Percentiles rank a stretch among this genome's conserved stretches.
Conservation (phyloP, 2,888 invertebrate species). For the Acronicta alni region DNA sequence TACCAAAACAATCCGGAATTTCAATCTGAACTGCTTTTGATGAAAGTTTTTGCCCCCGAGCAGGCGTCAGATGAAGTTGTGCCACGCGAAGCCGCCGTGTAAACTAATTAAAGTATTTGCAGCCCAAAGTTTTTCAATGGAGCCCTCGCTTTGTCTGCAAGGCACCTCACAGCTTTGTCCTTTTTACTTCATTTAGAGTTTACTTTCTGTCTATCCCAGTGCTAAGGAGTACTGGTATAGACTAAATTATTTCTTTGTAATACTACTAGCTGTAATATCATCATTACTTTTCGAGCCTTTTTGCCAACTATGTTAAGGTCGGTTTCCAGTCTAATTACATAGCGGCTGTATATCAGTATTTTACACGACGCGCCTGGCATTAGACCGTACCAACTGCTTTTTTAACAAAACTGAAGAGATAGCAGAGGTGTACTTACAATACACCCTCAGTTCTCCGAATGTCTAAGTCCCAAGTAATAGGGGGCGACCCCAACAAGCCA, state of each 20-base stretch:
- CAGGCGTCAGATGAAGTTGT: conserved; percentile 23
- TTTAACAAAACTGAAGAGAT: too few species aligned
- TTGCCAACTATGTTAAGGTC: too few species aligned
- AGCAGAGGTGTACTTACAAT: too few species aligned
- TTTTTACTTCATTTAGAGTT: conserved; percentile 6
- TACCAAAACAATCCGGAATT: conserved; percentile 23
- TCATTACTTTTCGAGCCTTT: too few species aligned
- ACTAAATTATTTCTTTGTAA: not conserved
- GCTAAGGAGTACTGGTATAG: not conserved
- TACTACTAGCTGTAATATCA: too few species aligned
- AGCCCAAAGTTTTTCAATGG: conserved; percentile 74
- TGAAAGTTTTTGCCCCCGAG: conserved; percentile 39
- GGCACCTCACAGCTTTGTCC: conserved; percentile 12
- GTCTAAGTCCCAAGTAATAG: too few species aligned
- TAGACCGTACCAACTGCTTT: too few species aligned
- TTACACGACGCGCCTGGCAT: too few species aligned
- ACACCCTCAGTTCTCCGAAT: too few species aligned
- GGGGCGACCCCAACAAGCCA: too few species aligned
- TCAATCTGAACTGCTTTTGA: conserved; percentile 37
- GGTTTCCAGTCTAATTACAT: too few species aligned
- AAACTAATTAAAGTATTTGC: conserved; percentile 77
- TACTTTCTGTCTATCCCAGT: not conserved
- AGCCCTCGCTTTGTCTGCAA: conserved; percentile 45
- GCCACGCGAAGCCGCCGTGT: conserved; percentile 40
- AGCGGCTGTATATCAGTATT: too few species aligned